Percentiles rank a stretch among this genome's conserved stretches.
phyloP scores from a whole-genome alignment of 2,113 vertebrate species.

The Anhinga anhinga region DNA sequence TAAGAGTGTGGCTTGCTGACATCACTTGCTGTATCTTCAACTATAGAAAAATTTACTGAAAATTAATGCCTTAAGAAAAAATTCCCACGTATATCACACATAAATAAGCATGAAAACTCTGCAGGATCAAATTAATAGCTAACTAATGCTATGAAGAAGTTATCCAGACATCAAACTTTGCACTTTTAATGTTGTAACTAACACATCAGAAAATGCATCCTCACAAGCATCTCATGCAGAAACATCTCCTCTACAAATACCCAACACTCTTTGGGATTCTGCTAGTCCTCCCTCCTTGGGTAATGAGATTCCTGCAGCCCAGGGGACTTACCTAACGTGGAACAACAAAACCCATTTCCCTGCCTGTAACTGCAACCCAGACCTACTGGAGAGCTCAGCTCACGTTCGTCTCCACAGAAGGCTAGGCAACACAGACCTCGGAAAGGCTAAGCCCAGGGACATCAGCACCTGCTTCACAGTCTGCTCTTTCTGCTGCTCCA shows the following conservation, averaged over 20 bases:
- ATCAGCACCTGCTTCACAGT: background rate
- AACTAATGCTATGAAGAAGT: constrained; percentile 11
- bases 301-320: background rate
- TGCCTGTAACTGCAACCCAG: background rate
- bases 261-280: background rate
- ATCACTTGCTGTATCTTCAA: background rate
- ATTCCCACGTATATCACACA: background rate
- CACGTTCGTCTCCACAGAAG: background rate
- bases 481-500: background rate
- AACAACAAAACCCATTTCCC: background rate
- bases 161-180: background rate
- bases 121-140: background rate
- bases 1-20: background rate
- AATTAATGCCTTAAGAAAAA: background rate
- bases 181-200: background rate
- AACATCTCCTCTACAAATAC: background rate
- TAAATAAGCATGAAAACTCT: background rate
- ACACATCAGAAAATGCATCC: background rate
- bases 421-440: background rate
- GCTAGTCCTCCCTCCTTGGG: background rate
- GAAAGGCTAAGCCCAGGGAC: background rate
- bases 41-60: background rate
- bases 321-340: background rate
- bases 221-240: background rate
- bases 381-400: background rate